Evolutionary conservation across 2,797 vertebrate genomes (phyloP).

Genomic region (Crax fasciolata): DNA sequence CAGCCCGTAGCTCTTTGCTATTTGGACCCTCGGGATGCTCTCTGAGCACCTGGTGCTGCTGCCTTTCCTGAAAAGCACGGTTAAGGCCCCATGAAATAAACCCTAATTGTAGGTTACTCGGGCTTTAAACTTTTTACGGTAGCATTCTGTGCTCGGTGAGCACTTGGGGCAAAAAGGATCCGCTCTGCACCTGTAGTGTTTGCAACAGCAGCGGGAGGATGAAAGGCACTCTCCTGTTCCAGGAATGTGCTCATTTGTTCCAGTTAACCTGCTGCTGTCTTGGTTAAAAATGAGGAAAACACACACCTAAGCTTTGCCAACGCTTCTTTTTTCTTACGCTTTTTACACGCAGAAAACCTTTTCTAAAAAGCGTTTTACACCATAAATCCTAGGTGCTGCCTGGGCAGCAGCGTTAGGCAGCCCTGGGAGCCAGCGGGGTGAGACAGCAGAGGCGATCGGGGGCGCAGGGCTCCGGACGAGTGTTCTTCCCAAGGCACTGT

Average conservation of each 20-base stretch:
- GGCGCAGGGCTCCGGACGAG: neutral
- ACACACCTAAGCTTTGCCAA: rapidly evolving
- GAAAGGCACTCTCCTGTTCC: slow-evolving; percentile 3
- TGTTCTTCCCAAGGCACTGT: neutral
- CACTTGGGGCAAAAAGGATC: neutral
- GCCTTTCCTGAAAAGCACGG: slow-evolving; percentile 8
- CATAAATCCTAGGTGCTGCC: neutral
- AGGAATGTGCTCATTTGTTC: neutral
- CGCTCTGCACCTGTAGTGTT: slow-evolving; percentile 4
- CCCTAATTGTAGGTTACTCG: neutral
- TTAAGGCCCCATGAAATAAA: slow-evolving; percentile 29
- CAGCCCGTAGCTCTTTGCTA: neutral
- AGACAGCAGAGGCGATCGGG: neutral
- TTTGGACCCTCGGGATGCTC: slow-evolving; percentile 4
- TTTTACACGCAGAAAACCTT: neutral
- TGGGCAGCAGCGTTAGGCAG: neutral
- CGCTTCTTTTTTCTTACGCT: neutral
- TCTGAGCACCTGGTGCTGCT: slow-evolving; percentile 1
- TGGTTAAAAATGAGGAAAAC: neutral
- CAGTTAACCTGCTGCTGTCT: neutral
- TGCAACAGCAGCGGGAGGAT: neutral
- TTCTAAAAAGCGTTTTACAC: rapidly evolving
- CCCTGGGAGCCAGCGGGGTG: rapidly evolving
- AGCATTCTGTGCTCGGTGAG: neutral
- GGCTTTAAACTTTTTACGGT: slow-evolving; percentile 21